phyloP scores from a whole-genome alignment of 2,797 vertebrate genomes.

The Cyprinella venusta region DNA sequence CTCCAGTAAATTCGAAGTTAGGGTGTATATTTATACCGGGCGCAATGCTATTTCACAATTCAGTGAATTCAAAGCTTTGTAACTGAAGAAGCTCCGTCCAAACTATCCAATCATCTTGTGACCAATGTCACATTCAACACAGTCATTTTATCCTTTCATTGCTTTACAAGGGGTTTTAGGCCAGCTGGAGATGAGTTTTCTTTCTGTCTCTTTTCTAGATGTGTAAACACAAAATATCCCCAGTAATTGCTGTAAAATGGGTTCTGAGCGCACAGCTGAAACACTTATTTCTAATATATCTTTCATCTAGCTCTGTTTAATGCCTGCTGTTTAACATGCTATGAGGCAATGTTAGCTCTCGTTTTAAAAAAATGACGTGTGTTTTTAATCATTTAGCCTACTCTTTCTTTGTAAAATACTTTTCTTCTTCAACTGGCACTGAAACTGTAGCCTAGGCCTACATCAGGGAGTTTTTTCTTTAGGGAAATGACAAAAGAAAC shows the following conservation, averaged over 20 bases:
- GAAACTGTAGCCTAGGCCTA: neutral
- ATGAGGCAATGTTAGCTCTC: neutral
- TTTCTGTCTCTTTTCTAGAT: neutral
- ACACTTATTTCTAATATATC: neutral
- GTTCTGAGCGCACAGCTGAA: slow-evolving; percentile 6
- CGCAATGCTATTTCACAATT: slow-evolving; percentile 54
- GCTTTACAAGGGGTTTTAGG: neutral
- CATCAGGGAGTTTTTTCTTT: neutral
- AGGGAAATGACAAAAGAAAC: neutral
- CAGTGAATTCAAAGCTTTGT: slow-evolving; percentile 46
- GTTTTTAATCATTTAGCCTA: neutral
- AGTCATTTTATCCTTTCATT: slow-evolving; percentile 13
- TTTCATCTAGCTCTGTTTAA: slow-evolving; percentile 1
- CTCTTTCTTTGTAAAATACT: neutral
- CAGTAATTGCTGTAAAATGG: slow-evolving; percentile 27
- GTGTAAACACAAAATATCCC: neutral
- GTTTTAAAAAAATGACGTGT: neutral
- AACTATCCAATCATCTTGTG: slow-evolving; percentile 40
- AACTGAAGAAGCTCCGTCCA: slow-evolving; percentile 37
- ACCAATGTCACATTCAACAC: slow-evolving; percentile 46
- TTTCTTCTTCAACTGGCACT: neutral
- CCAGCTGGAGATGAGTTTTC: slow-evolving; percentile 7
- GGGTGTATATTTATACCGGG: slow-evolving; percentile 50
- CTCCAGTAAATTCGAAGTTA: slow-evolving; percentile 52
- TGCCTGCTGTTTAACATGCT: neutral